phyloP scores from a whole-genome alignment of 2,888 invertebrate genomes.

The Plebejus anna region DNA sequence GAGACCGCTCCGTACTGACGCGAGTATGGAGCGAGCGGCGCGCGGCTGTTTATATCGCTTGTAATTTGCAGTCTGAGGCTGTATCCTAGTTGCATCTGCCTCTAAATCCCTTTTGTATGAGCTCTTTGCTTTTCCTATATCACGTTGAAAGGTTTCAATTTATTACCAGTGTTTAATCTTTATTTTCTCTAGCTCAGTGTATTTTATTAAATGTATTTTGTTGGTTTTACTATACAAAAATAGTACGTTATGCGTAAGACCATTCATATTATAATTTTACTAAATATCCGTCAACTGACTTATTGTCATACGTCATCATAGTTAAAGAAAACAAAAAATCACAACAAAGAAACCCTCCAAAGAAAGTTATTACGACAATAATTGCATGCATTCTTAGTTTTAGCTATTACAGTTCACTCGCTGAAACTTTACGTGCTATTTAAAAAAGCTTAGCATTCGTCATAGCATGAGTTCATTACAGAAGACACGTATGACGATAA shows the following conservation, averaged over 20 bases:
- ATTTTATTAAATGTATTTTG: neutral
- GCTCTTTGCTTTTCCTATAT: constrained; percentile 52
- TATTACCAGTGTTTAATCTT: constrained; percentile 22
- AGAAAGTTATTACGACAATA: neutral
- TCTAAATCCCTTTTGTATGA: constrained; percentile 69
- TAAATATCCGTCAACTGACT: too few species aligned
- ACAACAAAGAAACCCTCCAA: neutral
- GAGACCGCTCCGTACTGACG: constrained; percentile 65
- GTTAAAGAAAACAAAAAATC: neutral
- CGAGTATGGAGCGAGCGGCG: constrained; percentile 49
- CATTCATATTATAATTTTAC: neutral
- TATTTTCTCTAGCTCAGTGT: neutral
- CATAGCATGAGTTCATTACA: constrained; percentile 21
- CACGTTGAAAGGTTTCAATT: constrained; percentile 25
- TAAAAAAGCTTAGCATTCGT: neutral
- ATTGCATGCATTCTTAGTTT: neutral
- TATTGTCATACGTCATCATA: too few species aligned
- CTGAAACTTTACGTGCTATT: neutral
- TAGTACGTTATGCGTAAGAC: neutral
- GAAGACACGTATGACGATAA: constrained; percentile 39
- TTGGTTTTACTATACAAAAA: neutral
- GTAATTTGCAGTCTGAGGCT: constrained; percentile 71
- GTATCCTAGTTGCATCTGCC: constrained; percentile 71
- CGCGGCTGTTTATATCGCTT: constrained; percentile 65
- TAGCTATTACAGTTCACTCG: neutral